Evolutionary conservation across 2,888 invertebrate species (phyloP), one percentile per base, ranked within the genome.

Genomic region (Gisinianus flammeolus): DNA sequence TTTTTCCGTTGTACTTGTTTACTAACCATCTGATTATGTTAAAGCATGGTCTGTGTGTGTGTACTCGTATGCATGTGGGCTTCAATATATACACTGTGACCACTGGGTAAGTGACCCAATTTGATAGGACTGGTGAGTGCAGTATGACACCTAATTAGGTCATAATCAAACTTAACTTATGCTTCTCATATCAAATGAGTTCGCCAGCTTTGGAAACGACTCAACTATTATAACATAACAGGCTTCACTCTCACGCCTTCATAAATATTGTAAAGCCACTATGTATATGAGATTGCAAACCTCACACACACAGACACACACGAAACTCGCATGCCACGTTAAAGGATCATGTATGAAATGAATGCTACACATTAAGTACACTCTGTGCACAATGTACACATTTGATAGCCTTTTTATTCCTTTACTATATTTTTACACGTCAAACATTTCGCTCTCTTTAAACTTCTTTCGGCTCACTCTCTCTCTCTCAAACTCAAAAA

Each of bases 81-180:
- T 24, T 2, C 1, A 26, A 10, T 58, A 2, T 8, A 5, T 56
- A 56, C 22, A 58, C 58, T 58, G 22, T n/a, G n/a, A n/a, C n/a
- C n/a, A n/a, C 19, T 35, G 22, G 64, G 52, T 44, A 64, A 78
- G 22, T 82, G 82, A 82, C 82, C 82, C 79, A 81, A 80, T 82
- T 82, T 81, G 80, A 82, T 81, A 82, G 79, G 76, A 78, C 70
- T 33, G 67, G 19, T 12, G 76, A 77, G 80, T 77, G 76, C 56
- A 79, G 67, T 76, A 62, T 66, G 67, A 68, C 73, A 67, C 71
- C 76, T 79, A 79, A 79, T 79, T 79, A 79, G 79, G 79, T 79
- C 79, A 76, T 76, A 74, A 74, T 74, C 64, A 74, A 33, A 72
- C 33, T 72, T 72, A 22, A 72, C 31, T 67, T 22, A 33, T 66